Conservation (phyloP, 2,888 invertebrate genomes). For the Cinara cedri region DNA sequence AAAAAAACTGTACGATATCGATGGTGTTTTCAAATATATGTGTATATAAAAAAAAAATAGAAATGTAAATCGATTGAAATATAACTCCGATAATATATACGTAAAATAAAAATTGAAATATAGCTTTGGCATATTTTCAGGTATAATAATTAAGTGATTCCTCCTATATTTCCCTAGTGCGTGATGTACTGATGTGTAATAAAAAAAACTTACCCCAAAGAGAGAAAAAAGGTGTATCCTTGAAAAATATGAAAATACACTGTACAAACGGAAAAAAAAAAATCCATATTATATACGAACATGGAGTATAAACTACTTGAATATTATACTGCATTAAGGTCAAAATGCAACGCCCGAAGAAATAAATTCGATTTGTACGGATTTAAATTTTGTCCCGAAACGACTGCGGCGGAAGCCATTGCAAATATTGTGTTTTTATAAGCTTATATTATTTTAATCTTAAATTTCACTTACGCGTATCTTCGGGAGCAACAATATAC, state of each 20-base stretch:
- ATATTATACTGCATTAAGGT: conserved; percentile 27
- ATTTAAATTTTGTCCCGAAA: conserved; percentile 1
- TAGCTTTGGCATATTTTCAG: too few species aligned
- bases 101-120: too few species aligned
- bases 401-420: background rate
- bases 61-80: too few species aligned
- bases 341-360: conserved; percentile 35
- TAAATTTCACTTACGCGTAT: background rate
- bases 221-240: conserved; percentile 19
- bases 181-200: too few species aligned
- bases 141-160: conserved; percentile 10
- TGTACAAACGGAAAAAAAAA: conserved; percentile 3
- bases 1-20: too few species aligned
- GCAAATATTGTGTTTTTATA: background rate
- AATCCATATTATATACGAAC: background rate
- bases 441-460: background rate
- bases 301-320: background rate
- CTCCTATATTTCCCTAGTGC: too few species aligned
- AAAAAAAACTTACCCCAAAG: background rate
- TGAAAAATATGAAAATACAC: conserved; percentile 23
- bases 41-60: too few species aligned
- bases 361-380: conserved; percentile 32
- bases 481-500: background rate
- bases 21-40: too few species aligned
- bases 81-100: too few species aligned